phyloP scores from a whole-genome alignment of 30 jellyfish, hydroid and myxozoan species.

The Nemopilema nomurai region DNA sequence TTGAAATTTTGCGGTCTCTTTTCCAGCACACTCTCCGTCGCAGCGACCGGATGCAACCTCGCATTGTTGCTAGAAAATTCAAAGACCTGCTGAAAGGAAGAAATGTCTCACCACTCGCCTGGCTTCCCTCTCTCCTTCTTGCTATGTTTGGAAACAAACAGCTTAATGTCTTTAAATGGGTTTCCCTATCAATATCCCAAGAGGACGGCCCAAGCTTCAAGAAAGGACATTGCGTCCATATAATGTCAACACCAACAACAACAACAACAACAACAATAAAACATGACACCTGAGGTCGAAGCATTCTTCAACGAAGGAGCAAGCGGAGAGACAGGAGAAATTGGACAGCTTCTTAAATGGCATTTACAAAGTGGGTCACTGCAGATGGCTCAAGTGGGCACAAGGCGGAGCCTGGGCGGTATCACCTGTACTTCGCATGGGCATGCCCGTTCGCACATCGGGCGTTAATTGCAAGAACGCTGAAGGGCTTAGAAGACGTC shows the following conservation, averaged over 20 bases:
- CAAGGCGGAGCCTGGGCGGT: conserved; percentile 82
- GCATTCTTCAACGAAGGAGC: background rate
- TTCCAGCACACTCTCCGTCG: conserved; percentile 37
- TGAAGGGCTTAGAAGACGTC: conserved; percentile 86
- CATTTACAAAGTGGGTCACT: conserved; percentile 33
- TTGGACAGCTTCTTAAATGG: no score
- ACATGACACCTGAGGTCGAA: no score
- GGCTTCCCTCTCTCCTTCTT: background rate
- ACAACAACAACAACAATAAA: no score
- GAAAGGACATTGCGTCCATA: no score
- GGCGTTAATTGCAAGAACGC: conserved; percentile 43
- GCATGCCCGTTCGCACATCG: conserved; percentile 95
- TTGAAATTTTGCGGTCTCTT: conserved; percentile 77
- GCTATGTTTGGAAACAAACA: no score
- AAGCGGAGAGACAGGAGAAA: no score
- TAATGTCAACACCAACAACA: background rate
- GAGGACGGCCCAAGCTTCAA: no score
- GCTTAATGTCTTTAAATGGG: no score
- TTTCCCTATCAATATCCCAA: no score
- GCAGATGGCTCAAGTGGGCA: conserved; percentile 78
- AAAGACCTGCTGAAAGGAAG: background rate
- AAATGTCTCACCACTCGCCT: no score
- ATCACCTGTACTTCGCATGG: conserved; percentile 75
- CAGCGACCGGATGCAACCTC: background rate
- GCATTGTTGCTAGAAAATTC: background rate